phyloP scores from a whole-genome alignment of 2,113 vertebrate species.

The Stigmatopora argus region DNA sequence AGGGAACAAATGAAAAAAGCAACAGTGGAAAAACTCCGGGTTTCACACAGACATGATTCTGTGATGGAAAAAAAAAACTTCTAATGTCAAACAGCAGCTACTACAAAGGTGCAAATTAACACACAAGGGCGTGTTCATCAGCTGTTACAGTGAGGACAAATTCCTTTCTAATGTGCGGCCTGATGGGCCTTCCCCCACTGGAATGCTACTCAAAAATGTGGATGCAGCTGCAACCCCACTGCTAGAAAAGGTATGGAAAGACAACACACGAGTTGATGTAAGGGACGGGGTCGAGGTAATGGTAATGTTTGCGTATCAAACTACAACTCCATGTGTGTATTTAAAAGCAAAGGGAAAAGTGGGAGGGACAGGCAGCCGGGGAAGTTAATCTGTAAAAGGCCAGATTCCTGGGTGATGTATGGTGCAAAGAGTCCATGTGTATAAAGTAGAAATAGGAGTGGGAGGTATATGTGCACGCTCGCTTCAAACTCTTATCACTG shows the following conservation, averaged over 20 bases:
- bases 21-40: not conserved
- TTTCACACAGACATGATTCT: not conserved
- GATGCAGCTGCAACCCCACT: constrained; percentile 51
- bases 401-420: constrained; percentile 55
- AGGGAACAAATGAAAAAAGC: constrained; percentile 5
- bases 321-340: constrained; percentile 10
- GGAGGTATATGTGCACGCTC: constrained; percentile 46
- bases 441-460: constrained; percentile 42
- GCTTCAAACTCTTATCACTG: constrained; percentile 56
- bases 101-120: constrained; percentile 19
- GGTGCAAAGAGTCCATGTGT: constrained; percentile 29
- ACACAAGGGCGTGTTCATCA: constrained; percentile 39
- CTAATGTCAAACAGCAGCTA: constrained; percentile 26
- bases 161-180: constrained; percentile 56
- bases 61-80: constrained; percentile 20
- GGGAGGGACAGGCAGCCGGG: constrained; percentile 42
- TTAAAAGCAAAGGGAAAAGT: not conserved
- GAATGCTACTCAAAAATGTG: constrained; percentile 38
- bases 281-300: constrained; percentile 7
- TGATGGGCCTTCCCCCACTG: constrained; percentile 39
- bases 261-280: constrained; percentile 25
- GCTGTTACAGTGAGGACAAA: constrained; percentile 53
- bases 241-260: constrained; percentile 45
- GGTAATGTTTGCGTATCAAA: constrained; percentile 30
- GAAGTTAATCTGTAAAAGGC: constrained; percentile 57